A percentile compares a stretch with the other conserved stretches of the same genome.
Conservation (phyloP, 2,888 invertebrate genomes). For the Thymelicus lineola region DNA sequence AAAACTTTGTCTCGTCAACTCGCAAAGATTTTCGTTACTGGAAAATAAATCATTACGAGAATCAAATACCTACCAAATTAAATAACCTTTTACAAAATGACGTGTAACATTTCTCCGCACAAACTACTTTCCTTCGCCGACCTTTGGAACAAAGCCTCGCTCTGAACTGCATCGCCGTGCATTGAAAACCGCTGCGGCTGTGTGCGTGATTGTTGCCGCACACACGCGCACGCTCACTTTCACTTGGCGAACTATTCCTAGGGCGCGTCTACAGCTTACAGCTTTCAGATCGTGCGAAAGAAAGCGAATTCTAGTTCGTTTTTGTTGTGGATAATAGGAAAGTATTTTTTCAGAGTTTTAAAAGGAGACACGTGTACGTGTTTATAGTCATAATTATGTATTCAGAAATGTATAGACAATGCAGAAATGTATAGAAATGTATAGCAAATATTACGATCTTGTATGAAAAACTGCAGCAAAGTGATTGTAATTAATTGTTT, state of each 20-base stretch:
- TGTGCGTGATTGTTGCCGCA: conserved; percentile 47
- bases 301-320: not conserved
- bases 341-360: not conserved
- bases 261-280: conserved; percentile 51
- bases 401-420: too few relatives aligned
- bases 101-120: conserved; percentile 38
- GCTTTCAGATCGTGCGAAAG: not conserved
- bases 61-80: conserved; percentile 1
- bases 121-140: conserved; percentile 35
- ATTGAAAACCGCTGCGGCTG: conserved; percentile 55
- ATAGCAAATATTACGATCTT: too few relatives aligned
- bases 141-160: conserved; percentile 35
- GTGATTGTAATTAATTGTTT: too few relatives aligned
- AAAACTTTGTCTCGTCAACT: too few relatives aligned
- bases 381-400: too few relatives aligned
- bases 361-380: not conserved
- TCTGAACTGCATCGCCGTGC: conserved; percentile 38
- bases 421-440: too few relatives aligned
- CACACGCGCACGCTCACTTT: conserved; percentile 72
- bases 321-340: not conserved
- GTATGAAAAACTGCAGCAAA: too few relatives aligned
- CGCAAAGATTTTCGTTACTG: not conserved
- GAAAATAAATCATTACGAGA: not conserved
- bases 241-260: conserved; percentile 80
- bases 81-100: conserved; percentile 11